Percentiles rank a stretch among this genome's conserved stretches.
Conservation (phyloP, 2,797 vertebrate genomes). For the Manis crassicaudata region DNA sequence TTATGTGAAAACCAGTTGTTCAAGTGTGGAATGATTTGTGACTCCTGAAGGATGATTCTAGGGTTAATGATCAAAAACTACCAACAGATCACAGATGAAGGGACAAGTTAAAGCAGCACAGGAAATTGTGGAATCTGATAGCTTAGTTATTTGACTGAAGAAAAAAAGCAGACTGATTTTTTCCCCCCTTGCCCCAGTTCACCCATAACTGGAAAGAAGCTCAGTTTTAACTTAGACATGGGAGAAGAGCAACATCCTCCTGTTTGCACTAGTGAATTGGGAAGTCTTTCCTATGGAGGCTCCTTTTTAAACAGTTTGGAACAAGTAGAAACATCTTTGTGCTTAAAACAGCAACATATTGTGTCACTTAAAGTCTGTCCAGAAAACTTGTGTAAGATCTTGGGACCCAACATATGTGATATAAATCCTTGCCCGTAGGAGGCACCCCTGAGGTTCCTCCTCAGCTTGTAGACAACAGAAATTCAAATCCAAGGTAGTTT, state of each 20-base stretch:
- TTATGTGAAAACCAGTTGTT: conserved; percentile 54
- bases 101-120: conserved; percentile 1
- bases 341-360: conserved; percentile 41
- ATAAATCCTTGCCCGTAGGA: neutral
- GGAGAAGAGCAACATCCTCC: neutral
- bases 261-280: conserved; percentile 4
- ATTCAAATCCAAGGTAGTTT: neutral
- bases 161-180: neutral
- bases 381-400: conserved; percentile 26
- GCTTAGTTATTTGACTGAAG: conserved; percentile 1
- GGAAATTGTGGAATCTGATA: conserved; percentile 54
- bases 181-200: neutral
- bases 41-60: conserved; percentile 50
- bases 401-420: neutral
- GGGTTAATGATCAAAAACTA: conserved; percentile 61
- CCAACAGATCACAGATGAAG: conserved; percentile 42
- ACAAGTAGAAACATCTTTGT: conserved; percentile 23
- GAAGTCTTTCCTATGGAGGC: neutral
- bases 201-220: neutral
- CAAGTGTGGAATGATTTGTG: conserved; percentile 40
- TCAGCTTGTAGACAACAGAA: neutral
- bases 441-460: neutral
- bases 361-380: neutral
- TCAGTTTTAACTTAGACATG: conserved; percentile 11
- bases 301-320: neutral